Evolutionary conservation across 92 coral and sea anemone species (phyloP), one percentile per base, ranked within the genome.

Genomic region (Palythoa grandis): DNA sequence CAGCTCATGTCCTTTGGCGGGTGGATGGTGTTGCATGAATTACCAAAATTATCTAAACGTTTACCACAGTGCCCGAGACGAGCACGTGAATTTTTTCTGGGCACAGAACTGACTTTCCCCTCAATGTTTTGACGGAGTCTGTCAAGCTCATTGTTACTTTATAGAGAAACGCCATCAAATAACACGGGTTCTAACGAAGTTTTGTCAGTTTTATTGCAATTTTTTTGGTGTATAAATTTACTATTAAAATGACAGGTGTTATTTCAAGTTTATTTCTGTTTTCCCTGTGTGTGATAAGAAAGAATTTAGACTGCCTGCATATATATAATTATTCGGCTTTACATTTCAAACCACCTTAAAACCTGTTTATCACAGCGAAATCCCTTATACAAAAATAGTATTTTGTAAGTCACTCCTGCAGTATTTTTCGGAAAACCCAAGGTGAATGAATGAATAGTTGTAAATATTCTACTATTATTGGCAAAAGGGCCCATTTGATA

Each of bases 341-440:
- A 29, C 0, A 5, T 69, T 29, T 2, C 43, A 69, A 20, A 20
- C 25, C 40, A 24, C 40, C 47, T 24, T 37, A 69, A 69, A 29
- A 25, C 74, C 17, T 39, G 19, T 65, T 43, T 38, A 65, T 80
- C 57, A 79, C 52, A 80, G 73, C 22, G 47, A 80, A 80, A 65
- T 22, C 48, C 25, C 20, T 38, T 8, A 66, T 80, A 80, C 72
- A 80, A 80, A 80, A 80, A 80, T 80, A 80, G 29, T 47, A 38
- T 48, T 75, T 76, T 72, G 54, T 29, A 54, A 76, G 14, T 54
- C 48, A 19, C 67, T 25, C 11, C 23, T 77, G 19, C 19, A 75
- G 10, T 24, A 39, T 75, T 22, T 75, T 9, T 47, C 79, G 19
- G 19, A 75, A 37, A 16, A 22, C 65, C 52, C 85, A 4, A n/a